Conservation (phyloP, 92 coral and sea anemone species). For the Hydrozoanthus gracilis region DNA sequence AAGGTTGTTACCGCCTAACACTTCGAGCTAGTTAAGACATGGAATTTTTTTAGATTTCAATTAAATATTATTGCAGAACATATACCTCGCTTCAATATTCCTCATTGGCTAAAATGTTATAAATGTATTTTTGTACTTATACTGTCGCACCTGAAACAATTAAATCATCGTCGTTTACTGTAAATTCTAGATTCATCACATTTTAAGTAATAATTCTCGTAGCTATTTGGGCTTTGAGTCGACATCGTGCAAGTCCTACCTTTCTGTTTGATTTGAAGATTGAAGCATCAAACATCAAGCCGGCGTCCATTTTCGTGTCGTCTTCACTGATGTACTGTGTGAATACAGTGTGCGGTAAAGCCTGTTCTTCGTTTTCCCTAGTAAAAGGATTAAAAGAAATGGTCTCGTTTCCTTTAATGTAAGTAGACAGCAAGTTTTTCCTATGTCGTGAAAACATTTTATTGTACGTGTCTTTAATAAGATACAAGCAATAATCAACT, state of each 20-base stretch:
- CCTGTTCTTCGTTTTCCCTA: conserved; percentile 78
- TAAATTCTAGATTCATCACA: too few relatives aligned
- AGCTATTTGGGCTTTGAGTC: too few relatives aligned
- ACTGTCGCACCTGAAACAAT: too few relatives aligned
- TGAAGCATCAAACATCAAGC: conserved; percentile 91
- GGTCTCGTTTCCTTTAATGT: not conserved
- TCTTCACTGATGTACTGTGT: conserved; percentile 92
- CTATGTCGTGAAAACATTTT: not conserved
- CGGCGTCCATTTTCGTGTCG: conserved; percentile 82
- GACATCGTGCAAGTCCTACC: conserved; percentile 39
- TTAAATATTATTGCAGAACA: too few relatives aligned
- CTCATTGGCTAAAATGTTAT: too few relatives aligned
- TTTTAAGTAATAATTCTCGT: too few relatives aligned
- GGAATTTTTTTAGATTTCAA: too few relatives aligned
- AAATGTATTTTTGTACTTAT: too few relatives aligned
- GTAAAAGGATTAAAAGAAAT: conserved; percentile 2
- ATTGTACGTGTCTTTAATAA: not conserved
- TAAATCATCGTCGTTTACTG: too few relatives aligned
- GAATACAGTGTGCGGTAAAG: conserved; percentile 88
- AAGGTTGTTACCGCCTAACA: too few relatives aligned
- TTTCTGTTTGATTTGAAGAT: conserved; percentile 93
- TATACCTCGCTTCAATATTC: too few relatives aligned
- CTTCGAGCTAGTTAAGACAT: too few relatives aligned
- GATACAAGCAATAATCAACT: not conserved
- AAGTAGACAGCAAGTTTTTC: not conserved